Evolutionary conservation across 2,797 vertebrate genomes (phyloP).

Genomic region (Sphenopsis melanotis): DNA sequence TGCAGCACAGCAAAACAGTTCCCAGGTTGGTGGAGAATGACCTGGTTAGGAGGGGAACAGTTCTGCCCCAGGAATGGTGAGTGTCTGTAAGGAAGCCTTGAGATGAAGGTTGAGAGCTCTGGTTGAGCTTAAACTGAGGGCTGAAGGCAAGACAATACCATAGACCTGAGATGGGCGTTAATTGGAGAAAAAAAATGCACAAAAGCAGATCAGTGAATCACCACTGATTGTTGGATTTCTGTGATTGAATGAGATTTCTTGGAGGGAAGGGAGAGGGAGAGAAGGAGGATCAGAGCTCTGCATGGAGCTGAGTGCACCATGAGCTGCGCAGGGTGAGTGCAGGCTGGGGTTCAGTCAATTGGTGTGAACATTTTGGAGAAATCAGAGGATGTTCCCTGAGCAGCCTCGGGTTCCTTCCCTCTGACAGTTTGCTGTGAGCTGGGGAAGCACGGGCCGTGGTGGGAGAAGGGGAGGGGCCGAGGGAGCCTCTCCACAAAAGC

Average conservation of each 20-base stretch:
- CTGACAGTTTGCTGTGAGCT: neutral
- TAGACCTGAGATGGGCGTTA: neutral
- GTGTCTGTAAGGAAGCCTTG: neutral
- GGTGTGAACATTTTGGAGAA: neutral
- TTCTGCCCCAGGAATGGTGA: neutral
- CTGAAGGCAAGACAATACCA: neutral
- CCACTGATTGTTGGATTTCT: neutral
- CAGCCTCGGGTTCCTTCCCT: neutral
- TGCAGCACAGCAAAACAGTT: neutral
- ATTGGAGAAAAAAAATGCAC: neutral
- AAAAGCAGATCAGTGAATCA: slow-evolving; percentile 21
- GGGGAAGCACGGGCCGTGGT: neutral
- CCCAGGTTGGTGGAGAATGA: neutral
- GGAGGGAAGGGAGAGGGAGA: neutral
- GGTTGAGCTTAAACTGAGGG: neutral
- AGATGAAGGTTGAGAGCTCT: neutral
- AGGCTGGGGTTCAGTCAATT: neutral
- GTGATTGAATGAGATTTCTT: neutral
- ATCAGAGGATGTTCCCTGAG: neutral
- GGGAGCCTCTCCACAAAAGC: neutral
- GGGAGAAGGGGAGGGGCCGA: neutral
- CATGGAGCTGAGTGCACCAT: neutral
- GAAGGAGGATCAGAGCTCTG: neutral
- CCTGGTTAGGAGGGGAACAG: neutral
- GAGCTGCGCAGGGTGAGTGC: neutral